Percentiles rank a stretch among this genome's conserved stretches.
These are phyloP conservation scores for Mico argentatus DNA, from an alignment of 2,797 vertebrate genomes.

Conservation along the genomic window DNA sequence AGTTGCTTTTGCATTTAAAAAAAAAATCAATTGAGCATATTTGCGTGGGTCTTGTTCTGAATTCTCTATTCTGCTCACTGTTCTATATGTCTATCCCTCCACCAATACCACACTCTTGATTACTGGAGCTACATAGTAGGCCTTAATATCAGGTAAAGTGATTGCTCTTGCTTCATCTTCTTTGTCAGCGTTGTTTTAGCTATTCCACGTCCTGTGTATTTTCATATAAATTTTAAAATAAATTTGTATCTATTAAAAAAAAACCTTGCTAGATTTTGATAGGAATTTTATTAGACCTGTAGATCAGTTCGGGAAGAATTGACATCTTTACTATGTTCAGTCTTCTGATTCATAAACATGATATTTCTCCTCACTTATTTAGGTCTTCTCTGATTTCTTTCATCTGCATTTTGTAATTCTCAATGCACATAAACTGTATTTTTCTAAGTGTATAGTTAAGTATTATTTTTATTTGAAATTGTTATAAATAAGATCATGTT, in stretches of 20 bases:
- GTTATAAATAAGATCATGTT: background rate
- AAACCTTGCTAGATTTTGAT: background rate
- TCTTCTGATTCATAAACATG: background rate
- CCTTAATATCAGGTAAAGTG: background rate
- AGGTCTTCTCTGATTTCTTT: conserved; percentile 19
- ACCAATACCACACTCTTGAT: background rate
- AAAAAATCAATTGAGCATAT: background rate
- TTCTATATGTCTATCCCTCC: background rate
- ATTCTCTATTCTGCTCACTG: background rate
- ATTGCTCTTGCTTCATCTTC: background rate
- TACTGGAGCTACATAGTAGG: background rate
- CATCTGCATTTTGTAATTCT: background rate
- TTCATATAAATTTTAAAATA: conserved; percentile 13
- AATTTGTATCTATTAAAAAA: background rate
- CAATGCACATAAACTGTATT: background rate
- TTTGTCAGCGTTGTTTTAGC: background rate
- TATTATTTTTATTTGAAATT: background rate
- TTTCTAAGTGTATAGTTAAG: background rate
- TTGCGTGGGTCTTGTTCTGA: background rate
- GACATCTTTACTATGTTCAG: background rate
- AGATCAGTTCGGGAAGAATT: background rate
- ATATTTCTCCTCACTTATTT: background rate
- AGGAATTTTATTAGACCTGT: background rate
- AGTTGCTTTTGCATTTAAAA: background rate
- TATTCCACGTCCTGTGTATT: background rate